Evolutionary conservation across 2,113 vertebrate genomes (phyloP), one percentile per base, ranked within the genome.

Genomic region (Mohoua ochrocephala): DNA sequence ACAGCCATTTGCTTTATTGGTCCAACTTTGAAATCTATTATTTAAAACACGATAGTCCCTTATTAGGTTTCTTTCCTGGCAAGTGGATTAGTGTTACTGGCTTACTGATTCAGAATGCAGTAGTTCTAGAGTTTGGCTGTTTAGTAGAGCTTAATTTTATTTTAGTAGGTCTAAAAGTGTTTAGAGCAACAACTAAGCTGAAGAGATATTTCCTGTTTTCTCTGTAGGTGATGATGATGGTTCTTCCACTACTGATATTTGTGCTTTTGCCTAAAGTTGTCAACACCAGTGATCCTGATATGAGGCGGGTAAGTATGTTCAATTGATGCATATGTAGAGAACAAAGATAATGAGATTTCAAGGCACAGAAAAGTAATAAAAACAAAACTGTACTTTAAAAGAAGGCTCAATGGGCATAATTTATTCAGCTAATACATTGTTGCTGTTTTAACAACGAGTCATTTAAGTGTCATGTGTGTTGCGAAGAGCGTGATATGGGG

Each of bases 141-240:
- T 77, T 17, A 81, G 23, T 52, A 56, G 56, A 63, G 35, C 24
- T 89, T 63, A 8, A 18, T 82, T 57, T 89, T 54, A 35, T 73
- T 57, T 84, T 39, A 47, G 30, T 56, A 11, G 70, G 27, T 86
- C 13, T 78, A 10, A 81, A 89, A 84, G 45, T 39, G 5, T 49
- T 45, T 35, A 57, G 12, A 87, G 30, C 15, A 54, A 45, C 33
- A 44, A 16, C 35, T 44, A 60, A 86, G 28, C 85, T 96, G 60
- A 94, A 88, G 61, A 89, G 42, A 12, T 68, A 24, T 37, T 84
- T 94, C 53, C 69, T 97, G 10, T 60, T 84, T 84, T 69, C 53
- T 85, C 11, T 96, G 53, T 91, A 99, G 99, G 99, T 99, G 84
- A 99, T 99, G 99, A 99, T 99, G 99, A 99, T 99, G 99, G 99